Percentiles rank a stretch among this genome's conserved stretches.
Conservation (phyloP, 92 coral and sea anemone genomes). For the Siderastrea siderea region DNA sequence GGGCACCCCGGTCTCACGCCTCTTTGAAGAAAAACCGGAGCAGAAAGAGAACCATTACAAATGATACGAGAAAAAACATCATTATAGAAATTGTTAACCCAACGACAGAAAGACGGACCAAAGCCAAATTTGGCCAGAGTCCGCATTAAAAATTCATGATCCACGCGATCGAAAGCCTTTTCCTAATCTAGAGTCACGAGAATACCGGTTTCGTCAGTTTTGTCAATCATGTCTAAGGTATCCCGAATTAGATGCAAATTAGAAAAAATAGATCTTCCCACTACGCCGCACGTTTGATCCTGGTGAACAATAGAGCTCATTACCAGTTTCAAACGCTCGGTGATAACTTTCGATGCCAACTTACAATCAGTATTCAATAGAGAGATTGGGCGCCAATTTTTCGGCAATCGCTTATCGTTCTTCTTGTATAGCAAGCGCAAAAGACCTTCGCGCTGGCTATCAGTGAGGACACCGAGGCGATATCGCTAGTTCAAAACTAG, state of each 20-base stretch:
- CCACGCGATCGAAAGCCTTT: conserved; percentile 41
- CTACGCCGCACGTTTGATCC: conserved; percentile 40
- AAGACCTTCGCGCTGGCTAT: not conserved
- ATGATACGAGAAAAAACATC: conserved; percentile 25
- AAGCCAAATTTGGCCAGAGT: not conserved
- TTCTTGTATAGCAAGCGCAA: not conserved
- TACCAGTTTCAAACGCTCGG: not conserved
- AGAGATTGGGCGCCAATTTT: conserved; percentile 31
- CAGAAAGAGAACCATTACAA: conserved; percentile 18
- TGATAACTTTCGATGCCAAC: not conserved
- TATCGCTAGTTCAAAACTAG: not conserved
- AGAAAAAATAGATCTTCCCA: conserved; percentile 11
- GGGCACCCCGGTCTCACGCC: conserved; percentile 50
- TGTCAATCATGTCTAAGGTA: not conserved
- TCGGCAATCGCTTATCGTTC: not conserved
- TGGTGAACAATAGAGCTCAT: not conserved
- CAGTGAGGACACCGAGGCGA: not conserved
- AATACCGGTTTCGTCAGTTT: conserved; percentile 17
- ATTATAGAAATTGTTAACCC: conserved; percentile 30
- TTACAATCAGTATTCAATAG: conserved; percentile 9
- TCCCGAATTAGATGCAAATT: conserved; percentile 20
- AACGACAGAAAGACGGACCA: conserved; percentile 39
- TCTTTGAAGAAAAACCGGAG: not conserved
- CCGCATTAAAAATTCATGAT: conserved; percentile 9
- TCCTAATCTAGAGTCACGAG: conserved; percentile 25